Evolutionary conservation across 2,888 invertebrate species (phyloP), one percentile per base, ranked within the genome.

Genomic region (Perithous albicinctus): DNA sequence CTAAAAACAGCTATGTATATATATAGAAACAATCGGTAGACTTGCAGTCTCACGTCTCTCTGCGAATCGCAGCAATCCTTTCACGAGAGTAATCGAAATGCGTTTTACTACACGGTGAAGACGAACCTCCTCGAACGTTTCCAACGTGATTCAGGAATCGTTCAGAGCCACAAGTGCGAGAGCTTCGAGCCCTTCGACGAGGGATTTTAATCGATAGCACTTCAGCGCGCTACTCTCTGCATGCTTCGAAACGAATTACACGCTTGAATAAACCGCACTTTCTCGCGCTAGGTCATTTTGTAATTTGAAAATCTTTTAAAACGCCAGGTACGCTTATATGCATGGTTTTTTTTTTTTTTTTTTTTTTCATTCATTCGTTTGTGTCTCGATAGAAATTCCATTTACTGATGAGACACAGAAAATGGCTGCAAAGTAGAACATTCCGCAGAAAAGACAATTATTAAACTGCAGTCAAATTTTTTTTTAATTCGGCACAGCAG

Each of bases 131-230:
- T 18, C n/a, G 15, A 78, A 38, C 59, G 61, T 67, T 59, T 67
- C 61, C 61, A 61, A 48, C 38, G 41, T 46, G 38, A 41, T 61
- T 74, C 78, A 74, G 67, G 67, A 74, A 79, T 79, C 78, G 73
- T 67, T 67, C 78, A 79, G 29, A 73, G 59, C 54, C 46, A 29
- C 54, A 18, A 56, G 46, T 5, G 5, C 18, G 66, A 18, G 12
- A 8, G 15, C 35, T 10, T 6, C 8, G 12, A 26, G 46, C 26
- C 48, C 38, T 46, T 43, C 43, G 46, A 23, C n/a, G 32, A 70
- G 29, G 56, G n/a, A n/a, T 43, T 48, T 66, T 72, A 72, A 64
- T 72, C 72, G 64, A 72, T 56, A 29, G 72, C 72, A 78, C 64
- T 78, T 72, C 56, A 63, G 56, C 35, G 56, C 35, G 54, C 10